Conservation (phyloP, 2,113 vertebrate genomes). For the Aphelocoma coerulescens region DNA sequence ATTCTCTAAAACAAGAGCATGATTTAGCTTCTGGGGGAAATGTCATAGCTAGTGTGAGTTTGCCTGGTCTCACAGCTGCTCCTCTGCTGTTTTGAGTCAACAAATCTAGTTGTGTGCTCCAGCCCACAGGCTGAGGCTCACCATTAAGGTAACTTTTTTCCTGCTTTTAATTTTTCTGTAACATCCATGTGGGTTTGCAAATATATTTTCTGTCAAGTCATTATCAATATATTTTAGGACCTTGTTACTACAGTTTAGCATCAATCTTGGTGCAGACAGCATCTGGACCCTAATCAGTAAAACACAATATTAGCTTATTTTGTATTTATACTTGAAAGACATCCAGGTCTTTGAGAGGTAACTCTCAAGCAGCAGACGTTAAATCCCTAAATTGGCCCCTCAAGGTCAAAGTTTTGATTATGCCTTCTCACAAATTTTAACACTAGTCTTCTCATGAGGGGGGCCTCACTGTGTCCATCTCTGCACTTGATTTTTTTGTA, state of each 20-base stretch:
- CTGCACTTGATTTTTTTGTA: neutral
- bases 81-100: neutral
- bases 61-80: neutral
- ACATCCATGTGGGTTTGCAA: neutral
- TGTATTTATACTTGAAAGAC: neutral
- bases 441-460: neutral
- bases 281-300: neutral
- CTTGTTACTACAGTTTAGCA: neutral
- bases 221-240: neutral
- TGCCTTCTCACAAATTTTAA: neutral
- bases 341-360: neutral
- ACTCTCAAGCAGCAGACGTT: neutral
- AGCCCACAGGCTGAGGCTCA: neutral
- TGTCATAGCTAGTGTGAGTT: neutral
- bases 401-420: neutral
- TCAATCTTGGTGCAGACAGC: neutral
- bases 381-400: neutral
- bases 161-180: neutral
- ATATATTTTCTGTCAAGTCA: neutral
- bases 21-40: neutral
- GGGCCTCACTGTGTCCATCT: neutral
- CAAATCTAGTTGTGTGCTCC: neutral
- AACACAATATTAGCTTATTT: neutral
- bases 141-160: neutral
- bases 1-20: neutral